Percentiles rank a stretch among this genome's conserved stretches.
Evolutionary conservation across 1,140 invertebrate species (phyloP).

Genomic region (Lasaia peninsularis): DNA sequence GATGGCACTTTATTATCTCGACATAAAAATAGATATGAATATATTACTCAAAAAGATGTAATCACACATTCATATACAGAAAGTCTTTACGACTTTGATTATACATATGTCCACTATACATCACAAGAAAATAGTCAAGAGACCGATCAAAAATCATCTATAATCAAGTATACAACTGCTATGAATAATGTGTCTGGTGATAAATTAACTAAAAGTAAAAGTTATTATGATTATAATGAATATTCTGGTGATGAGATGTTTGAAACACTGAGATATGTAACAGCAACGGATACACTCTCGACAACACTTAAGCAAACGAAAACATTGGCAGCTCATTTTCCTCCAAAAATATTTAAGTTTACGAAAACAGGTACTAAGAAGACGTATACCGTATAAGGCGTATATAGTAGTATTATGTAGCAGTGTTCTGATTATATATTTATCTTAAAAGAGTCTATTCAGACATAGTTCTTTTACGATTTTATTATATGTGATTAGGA

Average conservation of each 20-base stretch:
- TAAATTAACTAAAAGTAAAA: background rate
- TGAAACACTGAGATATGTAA: background rate
- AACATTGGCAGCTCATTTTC: conserved; percentile 31
- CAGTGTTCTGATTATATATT: no score
- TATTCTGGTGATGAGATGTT: background rate
- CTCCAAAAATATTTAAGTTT: conserved; percentile 7
- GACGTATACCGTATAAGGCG: conserved; percentile 9
- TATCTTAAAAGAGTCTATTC: no score
- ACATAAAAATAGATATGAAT: conserved; percentile 33
- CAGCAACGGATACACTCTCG: background rate
- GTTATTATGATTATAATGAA: background rate
- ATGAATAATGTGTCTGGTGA: background rate
- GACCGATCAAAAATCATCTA: background rate
- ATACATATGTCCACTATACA: background rate
- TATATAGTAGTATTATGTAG: background rate
- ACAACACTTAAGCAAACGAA: conserved; percentile 13
- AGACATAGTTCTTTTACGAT: no score
- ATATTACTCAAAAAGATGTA: conserved; percentile 22
- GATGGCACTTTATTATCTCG: conserved; percentile 28
- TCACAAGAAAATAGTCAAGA: background rate
- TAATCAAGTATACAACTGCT: no score
- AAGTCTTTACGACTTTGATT: conserved; percentile 29
- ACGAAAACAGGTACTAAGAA: conserved; percentile 7
- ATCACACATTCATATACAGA: conserved; percentile 16
- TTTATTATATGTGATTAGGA: no score